Evolutionary conservation across 2,797 vertebrate genomes (phyloP).

Genomic region (Xiphorhynchus erythropygius): DNA sequence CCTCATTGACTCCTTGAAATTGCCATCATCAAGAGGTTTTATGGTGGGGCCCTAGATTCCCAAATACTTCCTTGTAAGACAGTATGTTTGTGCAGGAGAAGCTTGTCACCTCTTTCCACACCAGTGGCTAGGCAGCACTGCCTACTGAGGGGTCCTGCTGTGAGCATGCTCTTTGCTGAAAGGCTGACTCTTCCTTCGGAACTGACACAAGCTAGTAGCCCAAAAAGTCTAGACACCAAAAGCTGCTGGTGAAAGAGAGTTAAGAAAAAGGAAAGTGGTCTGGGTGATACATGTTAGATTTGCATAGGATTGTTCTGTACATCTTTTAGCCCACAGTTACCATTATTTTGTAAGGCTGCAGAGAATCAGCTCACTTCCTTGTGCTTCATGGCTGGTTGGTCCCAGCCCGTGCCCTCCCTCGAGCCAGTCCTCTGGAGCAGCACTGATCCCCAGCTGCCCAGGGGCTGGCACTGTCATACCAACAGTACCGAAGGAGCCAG

Average conservation of each 20-base stretch:
- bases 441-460: background rate
- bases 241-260: background rate
- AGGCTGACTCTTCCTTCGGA: background rate
- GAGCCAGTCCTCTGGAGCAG: background rate
- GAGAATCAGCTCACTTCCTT: background rate
- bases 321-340: background rate
- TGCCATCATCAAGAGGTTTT: background rate
- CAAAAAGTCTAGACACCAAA: background rate
- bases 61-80: background rate
- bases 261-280: background rate
- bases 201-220: background rate
- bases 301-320: background rate
- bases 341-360: background rate
- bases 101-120: background rate
- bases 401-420: background rate
- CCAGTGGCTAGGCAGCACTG: background rate
- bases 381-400: background rate
- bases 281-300: background rate
- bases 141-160: background rate
- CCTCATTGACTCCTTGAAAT: background rate
- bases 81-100: background rate
- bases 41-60: background rate
- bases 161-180: background rate
- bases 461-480: background rate
- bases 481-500: accelerated